phyloP scores from a whole-genome alignment of 2,888 invertebrate species.

The Tipula helvola region DNA sequence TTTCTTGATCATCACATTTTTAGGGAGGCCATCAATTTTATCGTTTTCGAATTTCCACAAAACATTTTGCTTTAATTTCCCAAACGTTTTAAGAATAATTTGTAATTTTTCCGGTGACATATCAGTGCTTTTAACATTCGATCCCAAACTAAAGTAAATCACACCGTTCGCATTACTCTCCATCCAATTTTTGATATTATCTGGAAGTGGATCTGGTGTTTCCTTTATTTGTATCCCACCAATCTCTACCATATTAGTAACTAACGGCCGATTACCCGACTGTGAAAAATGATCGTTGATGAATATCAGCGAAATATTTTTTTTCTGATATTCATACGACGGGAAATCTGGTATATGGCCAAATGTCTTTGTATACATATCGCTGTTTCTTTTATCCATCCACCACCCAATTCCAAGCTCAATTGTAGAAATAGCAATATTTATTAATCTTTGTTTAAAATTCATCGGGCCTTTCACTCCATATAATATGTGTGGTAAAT shows the following conservation, averaged over 20 bases:
- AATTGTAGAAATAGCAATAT: not conserved
- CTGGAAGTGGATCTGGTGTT: slow-evolving; percentile 8
- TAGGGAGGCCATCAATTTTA: slow-evolving; percentile 24
- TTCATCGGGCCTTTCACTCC: not conserved
- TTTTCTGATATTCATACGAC: slow-evolving; percentile 9
- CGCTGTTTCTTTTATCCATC: not conserved
- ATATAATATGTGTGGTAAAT: not conserved
- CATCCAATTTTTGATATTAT: slow-evolving; percentile 23
- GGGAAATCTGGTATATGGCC: slow-evolving; percentile 10
- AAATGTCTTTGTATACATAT: not conserved
- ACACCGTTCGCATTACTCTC: slow-evolving; percentile 26
- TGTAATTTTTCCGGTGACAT: slow-evolving; percentile 11
- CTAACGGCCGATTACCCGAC: slow-evolving; percentile 10
- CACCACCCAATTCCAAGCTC: not conserved
- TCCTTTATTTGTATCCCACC: slow-evolving; percentile 13
- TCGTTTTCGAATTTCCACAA: slow-evolving; percentile 36
- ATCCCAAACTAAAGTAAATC: slow-evolving; percentile 26
- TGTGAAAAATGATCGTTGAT: slow-evolving; percentile 4
- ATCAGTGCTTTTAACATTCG: slow-evolving; percentile 12
- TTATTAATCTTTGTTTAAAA: slow-evolving; percentile 7
- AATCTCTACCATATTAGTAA: slow-evolving; percentile 13
- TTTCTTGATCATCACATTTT: slow-evolving; percentile 31
- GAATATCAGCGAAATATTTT: slow-evolving; percentile 7
- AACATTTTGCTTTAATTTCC: slow-evolving; percentile 30
- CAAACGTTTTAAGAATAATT: not conserved